Evolutionary conservation across 1,140 invertebrate species (phyloP), one percentile per base, ranked within the genome.

Genomic region (Cydia strobilella): DNA sequence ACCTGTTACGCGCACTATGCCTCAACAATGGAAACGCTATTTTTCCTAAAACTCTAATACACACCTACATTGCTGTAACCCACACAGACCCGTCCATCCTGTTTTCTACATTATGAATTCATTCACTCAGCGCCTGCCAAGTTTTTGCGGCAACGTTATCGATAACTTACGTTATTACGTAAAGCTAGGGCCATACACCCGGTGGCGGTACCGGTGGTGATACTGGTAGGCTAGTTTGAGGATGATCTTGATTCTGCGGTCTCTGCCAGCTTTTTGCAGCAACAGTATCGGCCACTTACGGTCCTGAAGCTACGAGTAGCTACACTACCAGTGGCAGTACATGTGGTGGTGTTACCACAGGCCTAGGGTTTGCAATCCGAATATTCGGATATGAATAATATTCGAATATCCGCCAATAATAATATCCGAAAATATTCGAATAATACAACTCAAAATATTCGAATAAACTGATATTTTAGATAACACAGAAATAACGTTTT

Each of bases 91-190:
- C 54, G 54, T 59, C 54, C 18, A 23, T 59, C 54, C 54, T 59
- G 54, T 59, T 59, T 59, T 59, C 54, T 59, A 23, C 54, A 59
- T 59, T 59, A 23, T 59, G 23, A 59, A 59, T 59, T 59, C 54
- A 59, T 59, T 59, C 54, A 59, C 20, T 59, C 23, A 59, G 54
- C 54, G 54, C 54, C 23, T 59, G 54, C 54, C 18, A 23, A 59
- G 20, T 59, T 59, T 59, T 59, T 59, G 54, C 54, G n/a, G 20
- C 54, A 59, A 59, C 54, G 54, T 59, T 59, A 59, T 59, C 54
- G 54, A 10, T n/a, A 59, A 59, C 54, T 59, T 59, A 59, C 54
- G 54, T 59, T 23, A 59, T 59, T 59, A 59, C 54, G 54, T 59
- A 59, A 59, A 59, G 54, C 54, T 23, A 59, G 9, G 20, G 54